phyloP scores from a whole-genome alignment of 2,888 invertebrate genomes.

The Sarcophaga variegata region DNA sequence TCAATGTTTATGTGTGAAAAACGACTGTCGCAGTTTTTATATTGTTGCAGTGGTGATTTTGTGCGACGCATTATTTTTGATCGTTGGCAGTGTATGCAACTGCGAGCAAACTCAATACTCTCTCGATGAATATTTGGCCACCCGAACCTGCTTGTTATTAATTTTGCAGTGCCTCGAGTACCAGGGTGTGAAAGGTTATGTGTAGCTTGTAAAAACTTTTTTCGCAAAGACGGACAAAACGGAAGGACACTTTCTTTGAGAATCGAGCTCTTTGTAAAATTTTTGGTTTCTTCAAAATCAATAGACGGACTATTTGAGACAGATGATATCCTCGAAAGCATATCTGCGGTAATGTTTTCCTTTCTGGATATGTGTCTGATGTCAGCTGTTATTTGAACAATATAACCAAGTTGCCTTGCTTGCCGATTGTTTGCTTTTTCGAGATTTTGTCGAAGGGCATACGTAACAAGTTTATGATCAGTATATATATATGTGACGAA shows the following conservation, averaged over 20 bases:
- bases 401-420: conserved; percentile 22
- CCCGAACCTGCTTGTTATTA: no score
- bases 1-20: no score
- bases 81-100: no score
- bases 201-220: conserved; percentile 14
- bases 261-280: background rate
- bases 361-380: conserved; percentile 19
- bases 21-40: no score
- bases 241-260: conserved; percentile 6
- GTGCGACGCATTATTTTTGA: no score
- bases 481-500: conserved; percentile 38
- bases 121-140: no score
- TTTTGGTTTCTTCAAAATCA: conserved; percentile 8
- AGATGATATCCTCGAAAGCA: background rate
- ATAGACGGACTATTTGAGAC: background rate
- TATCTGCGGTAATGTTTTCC: conserved; percentile 25
- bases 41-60: no score
- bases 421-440: conserved; percentile 28
- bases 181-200: background rate
- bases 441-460: background rate
- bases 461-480: conserved; percentile 25
- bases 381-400: conserved; percentile 36
- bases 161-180: no score
- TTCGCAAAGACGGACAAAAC: background rate
- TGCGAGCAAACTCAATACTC: no score